Base-by-base conservation (phyloP, 2,797 vertebrate genomes). In the Myotis myotis region DNA sequence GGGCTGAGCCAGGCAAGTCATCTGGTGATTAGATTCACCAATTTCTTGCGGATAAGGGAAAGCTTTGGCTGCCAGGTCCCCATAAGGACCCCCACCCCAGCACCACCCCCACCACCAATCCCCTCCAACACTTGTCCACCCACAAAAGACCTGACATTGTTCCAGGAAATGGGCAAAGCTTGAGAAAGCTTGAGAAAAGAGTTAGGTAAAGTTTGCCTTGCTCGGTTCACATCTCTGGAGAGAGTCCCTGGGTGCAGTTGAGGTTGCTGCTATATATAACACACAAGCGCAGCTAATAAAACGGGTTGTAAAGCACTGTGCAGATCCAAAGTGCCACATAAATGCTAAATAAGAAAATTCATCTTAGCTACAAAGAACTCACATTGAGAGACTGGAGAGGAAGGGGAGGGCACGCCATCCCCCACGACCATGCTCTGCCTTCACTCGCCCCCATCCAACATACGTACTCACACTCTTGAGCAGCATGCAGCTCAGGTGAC, bases 321-420 rank as follows among this genome's bases (percentile, higher is more conserved):
- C 74, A 86, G 96, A 96, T 80, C 93, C 79, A 87, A 88, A 88
- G 92, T 72, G 81, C 94, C 96, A 94, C 94, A 96, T 83, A 96
- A 96, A 97, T 81, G 93, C 95, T 96, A 96, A 97, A 91, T 89
- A 95, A 94, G 96, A 97, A 96, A 96, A 96, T 95, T 89, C 93
- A 97, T 92, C 95, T 86, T 51, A 47, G 93, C 92, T 86, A 90
- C 95, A 70, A 86, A 93, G 95, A 86, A 93, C 93, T 76, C 94
- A 57, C 3, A 0, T 38, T 49, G 78, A 0, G 17, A 93, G 82
- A 57, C 25, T 80, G 33, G 8, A 92, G 41, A 51, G 72, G 23
- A 89, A 86, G 44, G 36, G 36, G 19, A 28, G 15, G 1, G 5
- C 8, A 36, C 44, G 38, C 12, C 38, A 2, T 22, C 76, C 62